Conservation (phyloP, 2,888 invertebrate species). For the Syrphus vitripennis region DNA sequence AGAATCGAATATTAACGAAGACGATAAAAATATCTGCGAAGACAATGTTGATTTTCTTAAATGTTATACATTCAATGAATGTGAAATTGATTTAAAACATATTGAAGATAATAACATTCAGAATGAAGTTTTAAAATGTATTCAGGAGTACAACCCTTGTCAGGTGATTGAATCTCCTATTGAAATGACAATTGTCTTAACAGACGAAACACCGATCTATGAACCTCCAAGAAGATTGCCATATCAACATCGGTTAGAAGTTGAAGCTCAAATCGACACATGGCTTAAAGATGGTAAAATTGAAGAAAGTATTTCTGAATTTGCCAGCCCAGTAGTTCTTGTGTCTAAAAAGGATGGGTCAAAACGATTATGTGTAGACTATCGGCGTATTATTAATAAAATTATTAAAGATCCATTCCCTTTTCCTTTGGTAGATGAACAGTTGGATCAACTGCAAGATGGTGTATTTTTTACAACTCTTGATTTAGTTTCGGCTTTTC, state of each 20-base stretch:
- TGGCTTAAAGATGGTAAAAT: constrained; percentile 75
- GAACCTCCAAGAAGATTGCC: neutral
- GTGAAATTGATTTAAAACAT: constrained; percentile 13
- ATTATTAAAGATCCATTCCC: constrained; percentile 1
- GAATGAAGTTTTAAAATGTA: neutral
- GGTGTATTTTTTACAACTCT: constrained; percentile 72
- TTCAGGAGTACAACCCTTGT: neutral
- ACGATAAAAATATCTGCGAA: neutral
- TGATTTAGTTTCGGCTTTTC: neutral
- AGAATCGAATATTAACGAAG: neutral
- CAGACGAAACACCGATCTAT: neutral
- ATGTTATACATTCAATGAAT: constrained; percentile 19
- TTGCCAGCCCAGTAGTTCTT: constrained; percentile 59
- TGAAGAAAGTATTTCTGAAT: constrained; percentile 74
- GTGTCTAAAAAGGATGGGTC: neutral
- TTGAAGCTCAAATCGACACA: constrained; percentile 73
- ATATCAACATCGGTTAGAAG: neutral
- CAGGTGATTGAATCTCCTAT: constrained; percentile 7
- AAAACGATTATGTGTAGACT: constrained; percentile 76
- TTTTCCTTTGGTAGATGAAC: neutral
- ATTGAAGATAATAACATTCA: neutral
- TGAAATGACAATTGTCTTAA: constrained; percentile 3
- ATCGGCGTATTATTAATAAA: constrained; percentile 36
- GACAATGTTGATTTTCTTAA: neutral
- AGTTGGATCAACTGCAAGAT: constrained; percentile 3